Percentiles rank a stretch among this genome's conserved stretches.
These are phyloP conservation scores for Neotoxoptera formosana DNA, from an alignment of 1,140 invertebrate genomes.

Conservation along the genomic window DNA sequence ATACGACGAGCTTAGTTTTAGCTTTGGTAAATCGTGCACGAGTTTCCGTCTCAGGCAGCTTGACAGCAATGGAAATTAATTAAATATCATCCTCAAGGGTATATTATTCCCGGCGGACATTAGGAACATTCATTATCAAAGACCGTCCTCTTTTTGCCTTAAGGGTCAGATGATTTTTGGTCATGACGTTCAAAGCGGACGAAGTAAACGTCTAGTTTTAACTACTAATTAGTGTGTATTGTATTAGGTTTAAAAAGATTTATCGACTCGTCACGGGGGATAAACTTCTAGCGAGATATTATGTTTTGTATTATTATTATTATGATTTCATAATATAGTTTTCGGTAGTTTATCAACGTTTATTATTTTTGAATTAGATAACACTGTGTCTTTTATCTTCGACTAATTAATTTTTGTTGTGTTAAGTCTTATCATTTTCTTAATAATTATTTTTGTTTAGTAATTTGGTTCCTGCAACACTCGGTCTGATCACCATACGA, in stretches of 20 bases:
- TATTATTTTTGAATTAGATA: background rate
- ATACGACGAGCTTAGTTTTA: background rate
- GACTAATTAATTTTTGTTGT: background rate
- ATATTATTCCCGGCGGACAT: background rate
- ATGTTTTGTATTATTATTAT: background rate
- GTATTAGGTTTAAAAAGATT: background rate
- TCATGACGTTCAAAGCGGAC: background rate
- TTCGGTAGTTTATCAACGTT: background rate
- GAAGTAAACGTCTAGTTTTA: background rate
- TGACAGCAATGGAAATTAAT: conserved; percentile 7
- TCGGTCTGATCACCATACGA: background rate
- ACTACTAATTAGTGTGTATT: background rate
- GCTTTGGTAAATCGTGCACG: background rate
- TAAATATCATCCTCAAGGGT: background rate
- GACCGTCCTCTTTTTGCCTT: background rate
- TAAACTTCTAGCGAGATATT: background rate
- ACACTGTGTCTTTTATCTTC: background rate
- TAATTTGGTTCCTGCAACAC: no score
- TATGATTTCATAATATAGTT: background rate
- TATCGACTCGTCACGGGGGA: background rate
- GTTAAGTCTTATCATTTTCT: background rate
- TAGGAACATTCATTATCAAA: background rate
- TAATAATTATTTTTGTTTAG: background rate
- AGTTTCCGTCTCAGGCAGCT: background rate
- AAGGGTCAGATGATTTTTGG: conserved; percentile 9